Percentiles rank a stretch among this genome's conserved stretches.
Evolutionary conservation across 92 coral and sea anemone genomes (phyloP).

Genomic region (Zoanthus sociatus): DNA sequence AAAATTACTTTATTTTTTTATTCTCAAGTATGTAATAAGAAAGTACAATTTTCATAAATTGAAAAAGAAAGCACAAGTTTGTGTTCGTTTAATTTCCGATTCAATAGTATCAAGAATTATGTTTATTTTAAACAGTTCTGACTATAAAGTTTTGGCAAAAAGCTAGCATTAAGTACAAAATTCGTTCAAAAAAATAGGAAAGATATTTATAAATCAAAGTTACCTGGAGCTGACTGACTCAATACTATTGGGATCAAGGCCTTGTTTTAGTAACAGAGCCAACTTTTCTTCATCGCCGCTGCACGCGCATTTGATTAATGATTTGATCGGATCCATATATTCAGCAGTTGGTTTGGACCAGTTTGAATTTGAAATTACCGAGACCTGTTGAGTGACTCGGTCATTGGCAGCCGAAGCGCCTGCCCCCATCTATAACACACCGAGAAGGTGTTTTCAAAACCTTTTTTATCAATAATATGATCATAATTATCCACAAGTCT

Average conservation of each 20-base stretch:
- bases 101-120: background rate
- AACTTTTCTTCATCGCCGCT: constrained; percentile 50
- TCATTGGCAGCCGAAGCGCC: constrained; percentile 19
- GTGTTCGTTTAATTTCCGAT: no score
- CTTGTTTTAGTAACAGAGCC: constrained; percentile 48
- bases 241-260: constrained; percentile 64
- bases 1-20: no score
- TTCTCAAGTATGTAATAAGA: no score
- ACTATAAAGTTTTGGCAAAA: background rate
- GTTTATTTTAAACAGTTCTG: background rate
- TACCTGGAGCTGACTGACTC: constrained; percentile 64
- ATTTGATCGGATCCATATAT: constrained; percentile 42
- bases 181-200: background rate
- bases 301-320: constrained; percentile 59
- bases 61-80: no score
- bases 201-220: background rate
- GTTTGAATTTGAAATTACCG: background rate
- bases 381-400: background rate
- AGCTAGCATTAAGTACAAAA: background rate
- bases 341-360: background rate
- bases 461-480: background rate
- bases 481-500: background rate
- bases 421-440: constrained; percentile 27
- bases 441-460: background rate
- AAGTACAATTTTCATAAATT: no score